Evolutionary conservation across 2,888 invertebrate genomes (phyloP).

Genomic region (Trichacis sp.): DNA sequence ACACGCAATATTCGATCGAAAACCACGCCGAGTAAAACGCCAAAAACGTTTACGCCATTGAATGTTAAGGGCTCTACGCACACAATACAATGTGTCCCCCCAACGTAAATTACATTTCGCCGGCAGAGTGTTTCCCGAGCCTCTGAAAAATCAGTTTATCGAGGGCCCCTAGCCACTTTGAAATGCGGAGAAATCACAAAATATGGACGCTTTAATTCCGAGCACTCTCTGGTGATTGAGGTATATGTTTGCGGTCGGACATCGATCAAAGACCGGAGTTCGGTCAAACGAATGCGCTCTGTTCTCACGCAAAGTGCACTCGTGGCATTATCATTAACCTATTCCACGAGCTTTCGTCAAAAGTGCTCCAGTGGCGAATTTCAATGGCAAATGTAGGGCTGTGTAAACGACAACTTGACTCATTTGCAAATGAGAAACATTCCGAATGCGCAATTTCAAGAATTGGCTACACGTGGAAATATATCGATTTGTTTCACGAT

Average conservation of each 20-base stretch:
- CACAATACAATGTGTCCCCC: too few species aligned
- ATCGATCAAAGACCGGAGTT: slow-evolving; percentile 42
- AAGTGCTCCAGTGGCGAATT: not conserved
- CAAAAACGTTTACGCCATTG: too few species aligned
- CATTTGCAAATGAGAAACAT: not conserved
- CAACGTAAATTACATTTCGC: too few species aligned
- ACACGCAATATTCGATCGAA: too few species aligned
- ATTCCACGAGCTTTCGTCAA: slow-evolving; percentile 7
- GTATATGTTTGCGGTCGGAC: slow-evolving; percentile 32
- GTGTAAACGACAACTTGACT: not conserved
- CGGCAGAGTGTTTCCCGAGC: too few species aligned
- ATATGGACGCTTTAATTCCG: not conserved
- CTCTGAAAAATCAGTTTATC: not conserved
- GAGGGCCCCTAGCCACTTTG: not conserved
- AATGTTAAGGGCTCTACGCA: too few species aligned
- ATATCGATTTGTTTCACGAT: too few species aligned
- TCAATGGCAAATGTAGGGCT: not conserved
- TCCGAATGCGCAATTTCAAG: not conserved
- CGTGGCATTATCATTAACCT: slow-evolving; percentile 27
- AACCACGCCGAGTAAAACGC: too few species aligned
- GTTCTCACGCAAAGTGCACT: not conserved
- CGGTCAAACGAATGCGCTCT: slow-evolving; percentile 32
- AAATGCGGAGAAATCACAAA: not conserved
- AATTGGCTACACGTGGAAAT: too few species aligned
- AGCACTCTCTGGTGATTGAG: not conserved